Percentiles rank a stretch among this genome's conserved stretches.
Evolutionary conservation across 2,888 invertebrate species (phyloP).

Genomic region (Chymomyza caudatula): DNA sequence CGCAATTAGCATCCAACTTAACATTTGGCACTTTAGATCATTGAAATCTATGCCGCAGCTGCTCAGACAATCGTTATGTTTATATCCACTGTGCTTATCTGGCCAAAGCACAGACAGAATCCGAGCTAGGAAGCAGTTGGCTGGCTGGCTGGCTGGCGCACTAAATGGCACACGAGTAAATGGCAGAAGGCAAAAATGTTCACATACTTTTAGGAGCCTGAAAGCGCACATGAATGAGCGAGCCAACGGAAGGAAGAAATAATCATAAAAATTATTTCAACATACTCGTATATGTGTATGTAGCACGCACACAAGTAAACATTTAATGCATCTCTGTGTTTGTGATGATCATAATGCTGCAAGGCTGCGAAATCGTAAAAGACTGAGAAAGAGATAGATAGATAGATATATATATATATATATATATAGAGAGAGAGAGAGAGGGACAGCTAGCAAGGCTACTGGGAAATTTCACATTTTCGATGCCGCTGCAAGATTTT

Average conservation of each 20-base stretch:
- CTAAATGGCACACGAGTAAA: slow-evolving; percentile 56
- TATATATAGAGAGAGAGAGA: too few species aligned
- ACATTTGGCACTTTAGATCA: slow-evolving; percentile 33
- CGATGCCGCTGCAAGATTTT: slow-evolving; percentile 50
- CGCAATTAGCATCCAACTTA: background rate
- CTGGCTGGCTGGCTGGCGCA: slow-evolving; percentile 29
- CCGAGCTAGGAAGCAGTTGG: slow-evolving; percentile 8
- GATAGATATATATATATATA: too few species aligned
- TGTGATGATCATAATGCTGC: slow-evolving; percentile 68
- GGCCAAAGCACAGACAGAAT: slow-evolving; percentile 30
- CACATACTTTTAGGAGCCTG: slow-evolving; percentile 54
- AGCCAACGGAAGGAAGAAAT: slow-evolving; percentile 74
- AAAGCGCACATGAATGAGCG: slow-evolving; percentile 33
- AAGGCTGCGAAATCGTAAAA: slow-evolving; percentile 27
- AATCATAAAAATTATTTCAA: slow-evolving; percentile 76
- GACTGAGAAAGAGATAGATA: too few species aligned
- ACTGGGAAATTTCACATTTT: slow-evolving; percentile 57
- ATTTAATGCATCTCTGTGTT: slow-evolving; percentile 5
- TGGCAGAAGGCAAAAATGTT: slow-evolving; percentile 43
- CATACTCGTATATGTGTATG: slow-evolving; percentile 33
- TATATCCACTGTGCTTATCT: slow-evolving; percentile 69
- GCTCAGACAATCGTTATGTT: slow-evolving; percentile 50
- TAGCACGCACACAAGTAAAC: background rate
- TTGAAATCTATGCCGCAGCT: slow-evolving; percentile 34
- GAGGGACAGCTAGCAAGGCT: background rate